Evolutionary conservation across 2,797 vertebrate species (phyloP), one percentile per base, ranked within the genome.

Genomic region (Sebastes steindachneri): DNA sequence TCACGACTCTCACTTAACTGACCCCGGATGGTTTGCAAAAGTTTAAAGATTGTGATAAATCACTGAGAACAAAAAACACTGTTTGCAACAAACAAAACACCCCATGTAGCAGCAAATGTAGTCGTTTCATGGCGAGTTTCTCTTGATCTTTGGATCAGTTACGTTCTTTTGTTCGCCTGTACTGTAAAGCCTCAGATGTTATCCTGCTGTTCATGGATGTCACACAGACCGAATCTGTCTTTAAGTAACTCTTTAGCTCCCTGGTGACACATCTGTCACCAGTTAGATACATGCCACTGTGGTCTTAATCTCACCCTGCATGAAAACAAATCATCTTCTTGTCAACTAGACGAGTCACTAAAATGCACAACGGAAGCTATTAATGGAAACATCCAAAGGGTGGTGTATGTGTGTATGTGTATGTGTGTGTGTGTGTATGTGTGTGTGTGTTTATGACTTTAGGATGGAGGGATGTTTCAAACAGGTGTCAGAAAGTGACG

Each of bases 41-140:
- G 37, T 87, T 88, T 68, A 23, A 85, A 79, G 74, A 68, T 53
- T 75, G 45, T 55, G 63, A 85, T 77, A 25, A 83, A 85, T 80
- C 70, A 58, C 57, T 9, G 51, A 48, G 37, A 29, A 58, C 33
- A 73, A 58, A 67, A 67, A 9, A 19, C 26, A 31, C 35, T 62
- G 60, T 73, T 74, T 48, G 45, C 11, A 71, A 41, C 51, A 77
- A 70, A 75, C n/a, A 57, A 63, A 74, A 74, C 68, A 58, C 14
- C 17, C 28, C 62, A n/a, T 5, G 19, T 41, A n/a, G 54, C 26
- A 12, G 26, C n/a, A 81, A 7, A 85, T 55, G 21, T 9, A 53
- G 51, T 37, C 3, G 21, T 69, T 70, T 84, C 41, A 65, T 15
- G 11, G 60, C 9, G 10, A 5, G 29, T 28, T 41, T 31, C 9